Percentiles rank a stretch among this genome's conserved stretches.
phyloP scores from a whole-genome alignment of 2,797 vertebrate genomes.

The Pseudochaenichthys georgianus region DNA sequence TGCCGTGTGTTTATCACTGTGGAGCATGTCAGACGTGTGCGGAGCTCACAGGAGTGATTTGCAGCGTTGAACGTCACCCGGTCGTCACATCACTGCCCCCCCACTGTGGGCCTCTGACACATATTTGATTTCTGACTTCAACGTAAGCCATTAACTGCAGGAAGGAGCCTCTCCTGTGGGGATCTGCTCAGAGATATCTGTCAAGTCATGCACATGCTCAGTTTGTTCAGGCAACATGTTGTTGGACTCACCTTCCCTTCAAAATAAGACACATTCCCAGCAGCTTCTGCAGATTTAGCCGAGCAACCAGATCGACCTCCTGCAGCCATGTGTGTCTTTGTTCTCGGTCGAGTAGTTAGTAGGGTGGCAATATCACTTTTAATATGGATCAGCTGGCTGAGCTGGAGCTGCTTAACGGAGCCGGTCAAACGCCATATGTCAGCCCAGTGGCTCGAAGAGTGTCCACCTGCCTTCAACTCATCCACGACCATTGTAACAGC shows the following conservation, averaged over 20 bases:
- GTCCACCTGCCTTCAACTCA: conserved; percentile 35
- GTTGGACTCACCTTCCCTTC: conserved; percentile 12
- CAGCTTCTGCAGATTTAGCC: conserved; percentile 8
- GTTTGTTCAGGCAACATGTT: conserved; percentile 8
- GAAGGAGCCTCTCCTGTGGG: conserved; percentile 50
- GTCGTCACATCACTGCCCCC: conserved; percentile 36
- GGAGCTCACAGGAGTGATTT: conserved; percentile 24
- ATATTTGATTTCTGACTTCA: conserved; percentile 58
- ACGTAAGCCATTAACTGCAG: conserved; percentile 43
- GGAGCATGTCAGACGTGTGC: conserved; percentile 34
- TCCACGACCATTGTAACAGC: conserved; percentile 62
- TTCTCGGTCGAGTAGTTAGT: conserved; percentile 26
- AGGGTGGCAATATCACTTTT: conserved; percentile 62
- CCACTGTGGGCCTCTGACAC: conserved; percentile 50
- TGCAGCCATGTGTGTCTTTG: conserved; percentile 16
- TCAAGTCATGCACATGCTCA: conserved; percentile 56
- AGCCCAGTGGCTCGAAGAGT: conserved; percentile 43
- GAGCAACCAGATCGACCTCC: conserved; percentile 4
- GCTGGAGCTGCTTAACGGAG: conserved; percentile 65
- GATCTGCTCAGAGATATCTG: conserved; percentile 69
- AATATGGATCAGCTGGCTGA: conserved; percentile 62
- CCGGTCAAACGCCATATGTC: conserved; percentile 74
- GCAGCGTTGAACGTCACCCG: conserved; percentile 8
- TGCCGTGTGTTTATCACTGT: conserved; percentile 34
- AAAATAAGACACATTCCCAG: neutral